These are phyloP conservation scores for Pollenia angustigena DNA, from an alignment of 2,888 invertebrate genomes.

Conservation along the genomic window DNA sequence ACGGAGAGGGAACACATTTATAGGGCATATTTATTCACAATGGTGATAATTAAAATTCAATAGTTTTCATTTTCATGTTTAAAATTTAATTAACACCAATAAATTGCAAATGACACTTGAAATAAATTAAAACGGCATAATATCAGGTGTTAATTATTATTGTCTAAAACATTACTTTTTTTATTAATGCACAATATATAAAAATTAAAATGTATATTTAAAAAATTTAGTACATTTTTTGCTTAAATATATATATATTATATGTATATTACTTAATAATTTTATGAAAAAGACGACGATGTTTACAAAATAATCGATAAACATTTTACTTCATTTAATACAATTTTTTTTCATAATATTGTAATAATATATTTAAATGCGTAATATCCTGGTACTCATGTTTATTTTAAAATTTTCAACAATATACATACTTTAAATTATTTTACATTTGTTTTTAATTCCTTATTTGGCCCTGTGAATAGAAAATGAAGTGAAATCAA, in stretches of 20 bases:
- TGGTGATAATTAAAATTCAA: not conserved
- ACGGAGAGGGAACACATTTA: too few species aligned
- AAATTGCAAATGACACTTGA: not conserved
- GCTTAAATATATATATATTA: conserved; percentile 35
- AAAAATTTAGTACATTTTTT: conserved; percentile 39
- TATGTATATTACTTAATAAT: conserved; percentile 16
- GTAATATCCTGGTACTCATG: conserved; percentile 58
- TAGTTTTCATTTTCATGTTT: not conserved
- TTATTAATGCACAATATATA: conserved; percentile 50
- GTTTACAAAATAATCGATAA: conserved; percentile 32
- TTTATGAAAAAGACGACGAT: conserved; percentile 23
- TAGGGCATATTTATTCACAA: too few species aligned
- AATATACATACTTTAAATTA: not conserved
- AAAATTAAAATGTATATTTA: conserved; percentile 45
- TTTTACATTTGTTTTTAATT: not conserved
- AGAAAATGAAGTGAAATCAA: conserved; percentile 30
- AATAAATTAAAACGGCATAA: not conserved
- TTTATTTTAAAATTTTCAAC: conserved; percentile 31
- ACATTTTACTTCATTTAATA: conserved; percentile 36
- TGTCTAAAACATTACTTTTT: conserved; percentile 33
- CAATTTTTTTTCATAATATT: conserved; percentile 3
- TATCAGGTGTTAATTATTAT: conserved; percentile 35
- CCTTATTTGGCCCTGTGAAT: conserved; percentile 51
- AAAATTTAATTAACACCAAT: conserved; percentile 12
- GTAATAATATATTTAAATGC: conserved; percentile 68